Evolutionary conservation across 2,888 invertebrate genomes (phyloP).

Genomic region (Conus canariensis): DNA sequence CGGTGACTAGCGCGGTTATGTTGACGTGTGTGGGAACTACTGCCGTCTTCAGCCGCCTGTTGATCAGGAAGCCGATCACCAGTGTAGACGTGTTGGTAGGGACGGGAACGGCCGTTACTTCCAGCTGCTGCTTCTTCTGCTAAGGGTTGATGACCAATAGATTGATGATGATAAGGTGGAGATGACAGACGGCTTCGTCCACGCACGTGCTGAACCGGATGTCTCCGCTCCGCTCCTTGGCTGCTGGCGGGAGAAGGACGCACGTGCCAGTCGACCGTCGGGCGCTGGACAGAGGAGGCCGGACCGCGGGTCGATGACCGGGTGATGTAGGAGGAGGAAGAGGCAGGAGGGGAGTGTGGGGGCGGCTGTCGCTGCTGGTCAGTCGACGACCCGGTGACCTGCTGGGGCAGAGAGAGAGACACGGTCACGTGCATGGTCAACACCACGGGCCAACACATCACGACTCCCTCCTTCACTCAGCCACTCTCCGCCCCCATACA

Average conservation of each 20-base stretch:
- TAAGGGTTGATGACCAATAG: neutral
- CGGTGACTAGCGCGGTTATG: neutral
- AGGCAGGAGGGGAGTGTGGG: neutral
- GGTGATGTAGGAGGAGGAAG: neutral
- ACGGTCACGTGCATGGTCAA: slow-evolving; percentile 6
- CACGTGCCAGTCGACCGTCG: neutral
- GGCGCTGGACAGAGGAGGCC: neutral
- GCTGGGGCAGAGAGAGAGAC: slow-evolving; percentile 16
- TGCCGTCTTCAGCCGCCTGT: neutral
- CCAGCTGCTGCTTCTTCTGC: neutral
- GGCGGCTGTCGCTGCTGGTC: neutral
- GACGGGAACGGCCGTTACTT: neutral
- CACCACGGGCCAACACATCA: neutral
- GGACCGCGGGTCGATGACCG: neutral
- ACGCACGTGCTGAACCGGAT: neutral
- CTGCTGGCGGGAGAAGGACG: neutral
- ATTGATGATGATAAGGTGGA: neutral
- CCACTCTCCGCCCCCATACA: neutral
- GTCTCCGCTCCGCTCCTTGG: neutral
- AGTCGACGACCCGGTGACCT: neutral
- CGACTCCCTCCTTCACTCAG: neutral
- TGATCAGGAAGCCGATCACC: neutral
- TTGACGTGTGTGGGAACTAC: neutral
- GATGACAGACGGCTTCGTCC: neutral
- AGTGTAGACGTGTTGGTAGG: neutral